These are phyloP conservation scores for Psylliodes chrysocephalus DNA, from an alignment of 2,888 invertebrate species.

Conservation along the genomic window DNA sequence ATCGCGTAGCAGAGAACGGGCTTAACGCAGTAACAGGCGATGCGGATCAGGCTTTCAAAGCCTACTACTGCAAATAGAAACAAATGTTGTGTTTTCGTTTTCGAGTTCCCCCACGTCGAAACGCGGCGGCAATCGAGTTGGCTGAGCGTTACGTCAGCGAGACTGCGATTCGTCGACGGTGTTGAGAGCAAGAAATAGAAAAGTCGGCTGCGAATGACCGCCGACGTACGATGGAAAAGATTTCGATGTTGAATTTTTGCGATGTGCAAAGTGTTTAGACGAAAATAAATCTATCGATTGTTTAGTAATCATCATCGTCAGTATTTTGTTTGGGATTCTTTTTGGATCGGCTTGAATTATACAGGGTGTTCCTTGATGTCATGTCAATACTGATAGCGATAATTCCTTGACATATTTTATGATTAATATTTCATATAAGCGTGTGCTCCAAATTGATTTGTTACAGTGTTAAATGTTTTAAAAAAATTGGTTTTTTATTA, in stretches of 20 bases:
- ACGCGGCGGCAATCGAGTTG: conserved; percentile 12
- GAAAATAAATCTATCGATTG: conserved; percentile 1
- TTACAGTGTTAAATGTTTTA: too few species aligned
- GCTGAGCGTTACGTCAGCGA: conserved; percentile 28
- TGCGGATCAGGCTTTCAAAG: conserved; percentile 12
- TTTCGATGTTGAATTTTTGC: neutral
- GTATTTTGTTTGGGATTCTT: neutral
- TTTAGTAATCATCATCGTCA: neutral
- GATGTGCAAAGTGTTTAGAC: neutral
- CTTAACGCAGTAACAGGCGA: neutral
- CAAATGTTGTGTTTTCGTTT: conserved; percentile 26
- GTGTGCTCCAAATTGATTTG: too few species aligned
- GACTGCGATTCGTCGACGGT: conserved; percentile 13
- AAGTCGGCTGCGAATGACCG: neutral
- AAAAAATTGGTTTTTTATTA: too few species aligned
- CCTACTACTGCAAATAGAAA: conserved; percentile 22
- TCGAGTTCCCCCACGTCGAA: conserved; percentile 28
- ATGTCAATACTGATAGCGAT: too few species aligned
- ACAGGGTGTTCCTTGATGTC: too few species aligned
- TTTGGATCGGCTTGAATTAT: too few species aligned
- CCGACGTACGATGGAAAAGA: neutral
- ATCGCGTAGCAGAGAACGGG: conserved; percentile 5
- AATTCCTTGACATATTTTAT: too few species aligned
- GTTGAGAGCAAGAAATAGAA: conserved; percentile 2
- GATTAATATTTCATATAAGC: too few species aligned